Evolutionary conservation across 2,888 invertebrate species (phyloP), one percentile per base, ranked within the genome.

Genomic region (Polymixis lichenea): DNA sequence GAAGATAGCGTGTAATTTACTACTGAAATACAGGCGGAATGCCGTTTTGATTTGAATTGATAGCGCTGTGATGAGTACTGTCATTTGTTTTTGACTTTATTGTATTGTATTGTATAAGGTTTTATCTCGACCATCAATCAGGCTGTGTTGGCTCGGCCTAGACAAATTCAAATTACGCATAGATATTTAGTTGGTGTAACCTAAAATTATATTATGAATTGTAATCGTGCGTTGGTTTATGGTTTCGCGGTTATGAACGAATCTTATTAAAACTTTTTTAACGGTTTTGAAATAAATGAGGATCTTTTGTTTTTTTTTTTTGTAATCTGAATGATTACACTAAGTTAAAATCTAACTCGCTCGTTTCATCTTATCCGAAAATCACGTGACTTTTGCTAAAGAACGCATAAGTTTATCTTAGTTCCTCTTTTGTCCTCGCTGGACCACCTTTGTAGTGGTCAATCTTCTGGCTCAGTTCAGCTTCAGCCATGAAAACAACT

Each of bases 1-100:
- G 62, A 49, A 78, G 77, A 85, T 83, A 80, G 58, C 60, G 74
- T 28, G 78, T 62, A 49, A 75, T 80, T 84, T 84, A 82, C 62
- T 62, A 73, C 78, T 51, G 67, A 58, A 72, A 72, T 78, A 51
- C 56, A 60, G 70, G 46, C 53, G 2, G 56, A 61, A 70, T 70
- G 68, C 66, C 62, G 68, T 73, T 83, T 73, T 83, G 83, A 83
- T 83, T 83, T 71, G 19, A 83, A 83, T 83, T 83, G 80, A 83
- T 80, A 62, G 69, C 49, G 49, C 22, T 38, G 15, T 72, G 83
- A 78, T 78, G 74, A 61, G 74, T 56, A n/a, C n/a, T n/a, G 68
- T 58, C 68, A 62, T 82, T 78, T 82, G 72, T 82, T 80, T 77
- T 58, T 6, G 62, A 46, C 43, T 82, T 71, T 78, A 78, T 71